These are phyloP conservation scores for Poeciliopsis prolifica DNA, from an alignment of 2,113 vertebrate genomes.

Conservation along the genomic window DNA sequence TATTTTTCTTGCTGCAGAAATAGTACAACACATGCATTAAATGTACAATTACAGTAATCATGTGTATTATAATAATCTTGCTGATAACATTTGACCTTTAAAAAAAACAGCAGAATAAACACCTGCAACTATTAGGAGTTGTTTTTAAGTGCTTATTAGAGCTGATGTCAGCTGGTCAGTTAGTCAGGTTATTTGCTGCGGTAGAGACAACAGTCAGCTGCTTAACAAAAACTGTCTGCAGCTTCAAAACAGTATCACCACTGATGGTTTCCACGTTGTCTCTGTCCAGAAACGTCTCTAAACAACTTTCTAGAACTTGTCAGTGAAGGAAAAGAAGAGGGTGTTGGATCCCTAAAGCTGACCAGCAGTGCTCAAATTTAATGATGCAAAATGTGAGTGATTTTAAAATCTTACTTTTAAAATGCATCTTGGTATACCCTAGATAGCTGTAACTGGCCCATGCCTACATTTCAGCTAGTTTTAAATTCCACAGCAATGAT, in stretches of 20 bases:
- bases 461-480: constrained; percentile 7
- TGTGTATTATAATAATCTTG: background rate
- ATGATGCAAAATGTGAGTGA: background rate
- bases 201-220: background rate
- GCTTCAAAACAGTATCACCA: no score
- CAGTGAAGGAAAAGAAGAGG: no score
- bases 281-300: no score
- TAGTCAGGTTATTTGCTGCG: background rate
- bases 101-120: background rate
- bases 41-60: background rate
- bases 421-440: background rate
- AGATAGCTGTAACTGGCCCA: background rate
- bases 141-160: background rate
- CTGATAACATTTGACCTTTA: background rate
- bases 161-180: background rate
- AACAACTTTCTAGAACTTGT: no score
- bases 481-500: constrained; percentile 1
- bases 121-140: background rate
- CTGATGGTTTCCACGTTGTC: no score
- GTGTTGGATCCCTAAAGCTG: no score
- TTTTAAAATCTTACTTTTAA: background rate
- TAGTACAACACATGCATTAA: background rate
- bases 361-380: no score
- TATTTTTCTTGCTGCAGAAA: background rate
- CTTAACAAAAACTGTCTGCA: background rate